Evolutionary conservation across 2,797 vertebrate genomes (phyloP), one percentile per base, ranked within the genome.

Genomic region (Myripristis murdjan): DNA sequence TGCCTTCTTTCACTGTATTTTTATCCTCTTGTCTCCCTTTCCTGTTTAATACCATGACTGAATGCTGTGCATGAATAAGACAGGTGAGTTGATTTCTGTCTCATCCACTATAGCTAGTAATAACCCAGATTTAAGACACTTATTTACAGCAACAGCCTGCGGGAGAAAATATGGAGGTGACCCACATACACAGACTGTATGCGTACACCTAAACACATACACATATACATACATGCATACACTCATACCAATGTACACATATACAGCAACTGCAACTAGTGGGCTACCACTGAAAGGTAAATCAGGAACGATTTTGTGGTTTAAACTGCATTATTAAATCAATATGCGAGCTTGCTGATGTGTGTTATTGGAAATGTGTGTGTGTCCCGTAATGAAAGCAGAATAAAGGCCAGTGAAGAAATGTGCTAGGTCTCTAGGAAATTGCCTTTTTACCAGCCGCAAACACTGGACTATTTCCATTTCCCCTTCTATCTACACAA

Each of bases 381-480:
- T 64, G 49, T 64, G 39, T 39, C 70, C 59, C 49, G 64, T 71
- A 75, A 87, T 88, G 63, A 81, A 79, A 84, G 67, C 69, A 74
- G 79, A 89, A 89, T 75, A 86, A 85, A 82, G 80, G 56, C 57
- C 67, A 75, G 70, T 14, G 39, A 48, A 53, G 54, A 69, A 75
- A 55, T 20, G 52, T n/a, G 48, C 14, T n/a, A 47, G 60, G 55
- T 81, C 66, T 82, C 68, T 22, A 56, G 79, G 82, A 92, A 91
- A 92, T 89, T 87, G 81, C 75, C 87, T 90, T 85, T 90, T 87
- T 82, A 83, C 70, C 57, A 69, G 67, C 71, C 18, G 56, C 80
- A 83, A 66, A 62, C 62, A 23, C 52, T 41, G 22, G 54, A 73
- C 64, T 64, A 87, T 90, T 91, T 91, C 81, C 81, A 91, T 89